These are phyloP conservation scores for Eupithecia exiguata DNA, from an alignment of 2,888 invertebrate species.

Conservation along the genomic window DNA sequence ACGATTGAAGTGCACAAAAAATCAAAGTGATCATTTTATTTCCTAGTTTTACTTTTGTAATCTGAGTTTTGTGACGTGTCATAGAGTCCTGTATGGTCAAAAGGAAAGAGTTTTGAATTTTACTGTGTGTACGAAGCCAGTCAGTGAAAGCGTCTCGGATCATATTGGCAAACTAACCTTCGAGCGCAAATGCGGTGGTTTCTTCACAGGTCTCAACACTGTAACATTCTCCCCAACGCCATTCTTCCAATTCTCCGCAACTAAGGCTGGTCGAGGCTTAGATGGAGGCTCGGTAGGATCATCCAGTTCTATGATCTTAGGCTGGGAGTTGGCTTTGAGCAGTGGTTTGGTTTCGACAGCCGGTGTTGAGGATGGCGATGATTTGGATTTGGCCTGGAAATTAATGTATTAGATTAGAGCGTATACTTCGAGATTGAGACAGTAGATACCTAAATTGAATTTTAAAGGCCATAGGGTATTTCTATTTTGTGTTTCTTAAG, in stretches of 20 bases:
- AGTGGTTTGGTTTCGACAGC: conserved; percentile 54
- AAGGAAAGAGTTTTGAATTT: too few relatives aligned
- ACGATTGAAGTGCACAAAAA: too few relatives aligned
- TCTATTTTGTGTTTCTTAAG: neutral
- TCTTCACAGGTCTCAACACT: conserved; percentile 80
- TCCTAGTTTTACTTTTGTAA: too few relatives aligned
- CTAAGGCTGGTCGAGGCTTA: conserved; percentile 14
- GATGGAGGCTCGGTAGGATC: conserved; percentile 34
- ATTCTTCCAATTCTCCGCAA: conserved; percentile 63
- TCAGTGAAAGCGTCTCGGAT: too few relatives aligned
- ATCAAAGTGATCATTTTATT: too few relatives aligned
- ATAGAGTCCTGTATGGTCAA: too few relatives aligned
- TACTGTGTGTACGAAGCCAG: too few relatives aligned
- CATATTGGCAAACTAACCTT: conserved; percentile 69
- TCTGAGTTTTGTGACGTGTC: too few relatives aligned
- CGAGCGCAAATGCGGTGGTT: conserved; percentile 86
- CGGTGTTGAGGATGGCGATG: conserved; percentile 68
- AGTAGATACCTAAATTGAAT: too few relatives aligned
- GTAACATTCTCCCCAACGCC: conserved; percentile 72
- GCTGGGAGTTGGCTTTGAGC: conserved; percentile 44
- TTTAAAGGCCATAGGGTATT: too few relatives aligned
- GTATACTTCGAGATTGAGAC: neutral
- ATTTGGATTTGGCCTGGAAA: conserved; percentile 74
- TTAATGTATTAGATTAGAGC: conserved; percentile 1
- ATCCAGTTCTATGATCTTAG: conserved; percentile 56